A percentile compares a stretch with the other conserved stretches of the same genome.
Evolutionary conservation across 2,113 vertebrate species (phyloP).

Genomic region (Porphyrio hochstetteri): DNA sequence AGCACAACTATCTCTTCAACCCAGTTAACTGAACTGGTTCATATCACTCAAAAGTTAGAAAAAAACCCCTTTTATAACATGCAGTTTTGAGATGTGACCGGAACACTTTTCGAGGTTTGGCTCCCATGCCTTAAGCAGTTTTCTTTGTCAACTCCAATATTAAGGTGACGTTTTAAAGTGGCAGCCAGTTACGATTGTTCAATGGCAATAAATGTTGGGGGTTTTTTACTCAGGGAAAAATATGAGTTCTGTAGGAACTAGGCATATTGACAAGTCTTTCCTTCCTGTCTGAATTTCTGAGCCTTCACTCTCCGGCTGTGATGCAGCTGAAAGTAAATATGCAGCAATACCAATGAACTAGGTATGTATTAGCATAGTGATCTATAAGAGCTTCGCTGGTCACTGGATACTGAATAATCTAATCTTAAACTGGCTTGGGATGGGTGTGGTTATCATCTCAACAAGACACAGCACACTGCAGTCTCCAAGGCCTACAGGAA

Average conservation of each 20-base stretch:
- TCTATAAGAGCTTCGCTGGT: background rate
- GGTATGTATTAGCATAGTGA: background rate
- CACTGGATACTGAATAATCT: background rate
- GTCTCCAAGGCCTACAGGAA: background rate
- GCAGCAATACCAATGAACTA: background rate
- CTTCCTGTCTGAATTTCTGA: background rate
- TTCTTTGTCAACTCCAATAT: background rate
- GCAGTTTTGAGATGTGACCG: background rate
- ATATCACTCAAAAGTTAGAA: background rate
- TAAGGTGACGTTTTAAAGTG: background rate
- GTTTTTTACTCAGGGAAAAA: background rate
- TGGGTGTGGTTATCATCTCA: background rate
- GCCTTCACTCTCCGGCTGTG: background rate
- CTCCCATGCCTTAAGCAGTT: background rate
- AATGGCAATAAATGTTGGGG: background rate
- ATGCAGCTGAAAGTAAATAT: background rate
- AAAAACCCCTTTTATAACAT: background rate
- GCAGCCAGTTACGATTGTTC: background rate
- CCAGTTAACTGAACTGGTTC: background rate
- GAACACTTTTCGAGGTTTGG: background rate
- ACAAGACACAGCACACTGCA: background rate
- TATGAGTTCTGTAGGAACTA: background rate
- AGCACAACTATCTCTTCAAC: background rate
- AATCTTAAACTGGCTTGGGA: background rate
- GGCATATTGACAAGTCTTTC: background rate